Evolutionary conservation across 2,888 invertebrate genomes (phyloP).

Genomic region (Sclerodermus sp.): DNA sequence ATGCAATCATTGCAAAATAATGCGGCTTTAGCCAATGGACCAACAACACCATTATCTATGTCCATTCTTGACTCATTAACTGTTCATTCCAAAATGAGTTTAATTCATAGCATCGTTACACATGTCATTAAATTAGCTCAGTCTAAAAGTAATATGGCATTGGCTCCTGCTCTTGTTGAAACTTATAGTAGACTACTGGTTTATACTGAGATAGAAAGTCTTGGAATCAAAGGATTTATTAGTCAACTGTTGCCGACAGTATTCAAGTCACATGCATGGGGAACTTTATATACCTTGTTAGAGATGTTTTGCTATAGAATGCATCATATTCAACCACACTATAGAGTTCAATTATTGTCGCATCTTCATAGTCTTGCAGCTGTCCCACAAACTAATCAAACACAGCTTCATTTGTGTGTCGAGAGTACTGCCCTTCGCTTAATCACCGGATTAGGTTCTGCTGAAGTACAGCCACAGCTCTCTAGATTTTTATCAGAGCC

Average conservation of each 20-base stretch:
- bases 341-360: constrained; percentile 87
- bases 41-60: constrained; percentile 89
- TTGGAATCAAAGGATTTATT: constrained; percentile 95
- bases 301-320: constrained; percentile 97
- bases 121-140: constrained; percentile 90
- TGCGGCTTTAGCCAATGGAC: constrained; percentile 61
- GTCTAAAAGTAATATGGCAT: constrained; percentile 78
- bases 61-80: constrained; percentile 90
- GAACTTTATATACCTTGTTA: constrained; percentile 89
- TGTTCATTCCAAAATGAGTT: constrained; percentile 93
- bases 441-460: constrained; percentile 88
- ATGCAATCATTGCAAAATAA: constrained; percentile 59
- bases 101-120: constrained; percentile 81
- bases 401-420: constrained; percentile 89
- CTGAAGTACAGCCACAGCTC: constrained; percentile 91
- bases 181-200: constrained; percentile 91
- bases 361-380: constrained; percentile 89
- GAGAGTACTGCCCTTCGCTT: constrained; percentile 86
- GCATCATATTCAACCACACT: constrained; percentile 95
- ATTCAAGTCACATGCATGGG: constrained; percentile 91
- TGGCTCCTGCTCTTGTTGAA: constrained; percentile 91
- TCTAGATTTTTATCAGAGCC: constrained; percentile 89
- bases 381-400: constrained; percentile 92
- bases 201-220: constrained; percentile 94
- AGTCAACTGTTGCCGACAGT: constrained; percentile 91